Conservation (phyloP, 2,113 vertebrate species). For the Lampris incognitus region DNA sequence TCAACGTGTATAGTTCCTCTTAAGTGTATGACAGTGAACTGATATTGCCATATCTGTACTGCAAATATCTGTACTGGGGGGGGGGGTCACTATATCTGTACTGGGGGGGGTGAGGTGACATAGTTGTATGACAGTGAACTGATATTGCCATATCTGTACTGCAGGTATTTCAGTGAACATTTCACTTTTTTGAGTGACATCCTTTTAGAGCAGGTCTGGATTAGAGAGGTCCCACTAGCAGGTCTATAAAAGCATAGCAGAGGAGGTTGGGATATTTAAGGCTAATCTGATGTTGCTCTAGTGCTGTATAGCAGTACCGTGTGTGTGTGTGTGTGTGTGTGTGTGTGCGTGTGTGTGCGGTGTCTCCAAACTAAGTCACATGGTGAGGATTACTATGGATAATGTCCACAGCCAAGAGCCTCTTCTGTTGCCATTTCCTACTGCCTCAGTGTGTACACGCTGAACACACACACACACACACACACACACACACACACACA, state of each 20-base stretch:
- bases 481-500: conserved; percentile 9
- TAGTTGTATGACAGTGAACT: no score
- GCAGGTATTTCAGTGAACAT: no score
- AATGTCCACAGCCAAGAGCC: conserved; percentile 56
- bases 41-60: no score
- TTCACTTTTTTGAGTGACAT: conserved; percentile 4
- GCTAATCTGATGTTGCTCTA: conserved; percentile 24
- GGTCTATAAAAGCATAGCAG: not conserved
- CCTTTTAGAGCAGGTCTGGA: conserved; percentile 15
- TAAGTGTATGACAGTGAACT: no score
- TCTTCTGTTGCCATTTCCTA: conserved; percentile 59
- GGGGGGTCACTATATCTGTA: no score
- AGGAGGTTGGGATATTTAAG: conserved; percentile 47
- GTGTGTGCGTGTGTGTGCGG: conserved; percentile 7
- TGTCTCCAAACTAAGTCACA: conserved; percentile 42
- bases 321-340: conserved; percentile 28
- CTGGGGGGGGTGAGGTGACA: no score
- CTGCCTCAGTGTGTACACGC: conserved; percentile 23
- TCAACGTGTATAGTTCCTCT: no score
- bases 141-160: no score
- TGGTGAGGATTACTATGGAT: conserved; percentile 65
- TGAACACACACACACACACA: not conserved
- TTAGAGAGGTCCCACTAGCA: not conserved
- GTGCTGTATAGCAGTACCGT: conserved; percentile 13
- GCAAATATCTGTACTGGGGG: no score